A percentile compares a stretch with the other conserved stretches of the same genome.
Evolutionary conservation across 2,113 vertebrate genomes (phyloP).

Genomic region (Microtus oregoni): DNA sequence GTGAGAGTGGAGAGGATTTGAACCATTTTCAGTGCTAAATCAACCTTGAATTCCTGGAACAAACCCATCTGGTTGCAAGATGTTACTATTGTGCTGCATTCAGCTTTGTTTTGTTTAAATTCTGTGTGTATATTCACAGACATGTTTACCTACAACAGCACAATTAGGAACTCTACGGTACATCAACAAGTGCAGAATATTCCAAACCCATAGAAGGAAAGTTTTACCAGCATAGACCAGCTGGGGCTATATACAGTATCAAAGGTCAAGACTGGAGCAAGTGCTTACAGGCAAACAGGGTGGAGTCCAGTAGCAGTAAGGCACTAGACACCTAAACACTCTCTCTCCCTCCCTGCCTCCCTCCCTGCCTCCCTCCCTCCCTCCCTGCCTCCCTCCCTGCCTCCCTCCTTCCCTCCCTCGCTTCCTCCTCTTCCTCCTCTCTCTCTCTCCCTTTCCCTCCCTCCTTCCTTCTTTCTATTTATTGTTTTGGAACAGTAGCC

Average conservation of each 20-base stretch:
- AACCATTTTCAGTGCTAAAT: neutral
- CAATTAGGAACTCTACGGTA: neutral
- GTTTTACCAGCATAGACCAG: neutral
- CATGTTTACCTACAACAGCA: neutral
- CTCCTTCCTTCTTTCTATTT: neutral
- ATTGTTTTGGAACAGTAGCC: neutral
- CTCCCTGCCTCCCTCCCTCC: no score
- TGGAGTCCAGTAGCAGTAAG: neutral
- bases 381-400: rapidly evolving
- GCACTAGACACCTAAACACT: neutral
- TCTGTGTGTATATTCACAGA: neutral
- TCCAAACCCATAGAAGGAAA: neutral
- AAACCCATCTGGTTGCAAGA: no score
- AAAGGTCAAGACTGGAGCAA: neutral
- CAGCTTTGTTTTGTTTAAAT: neutral
- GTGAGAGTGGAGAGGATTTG: neutral
- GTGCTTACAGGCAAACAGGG: neutral
- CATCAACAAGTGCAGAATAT: neutral
- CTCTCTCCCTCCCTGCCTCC: rapidly evolving
- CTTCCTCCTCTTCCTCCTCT: no score
- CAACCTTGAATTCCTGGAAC: neutral
- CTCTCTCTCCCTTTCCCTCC: no score
- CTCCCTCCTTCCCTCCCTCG: no score
- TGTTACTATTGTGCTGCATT: neutral
- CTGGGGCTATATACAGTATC: neutral